These are phyloP conservation scores for Pelecanus crispus DNA, from an alignment of 2,113 vertebrate genomes.

Conservation along the genomic window DNA sequence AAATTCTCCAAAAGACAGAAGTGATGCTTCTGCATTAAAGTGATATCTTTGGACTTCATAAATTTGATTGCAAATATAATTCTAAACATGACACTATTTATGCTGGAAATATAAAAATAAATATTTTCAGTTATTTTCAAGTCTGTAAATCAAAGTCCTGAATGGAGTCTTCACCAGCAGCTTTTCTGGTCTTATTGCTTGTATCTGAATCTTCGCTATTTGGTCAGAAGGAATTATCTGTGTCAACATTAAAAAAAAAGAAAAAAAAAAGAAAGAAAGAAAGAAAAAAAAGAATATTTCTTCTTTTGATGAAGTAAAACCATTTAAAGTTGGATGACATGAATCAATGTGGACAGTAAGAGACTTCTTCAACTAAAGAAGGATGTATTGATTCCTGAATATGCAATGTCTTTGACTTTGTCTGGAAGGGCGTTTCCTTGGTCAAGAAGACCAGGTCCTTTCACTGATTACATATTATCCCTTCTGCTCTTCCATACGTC, in stretches of 20 bases:
- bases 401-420: background rate
- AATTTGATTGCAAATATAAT: conserved; percentile 65
- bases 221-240: background rate
- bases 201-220: background rate
- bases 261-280: background rate
- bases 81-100: conserved; percentile 53
- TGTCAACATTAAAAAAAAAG: background rate
- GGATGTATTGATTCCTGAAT: background rate
- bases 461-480: background rate
- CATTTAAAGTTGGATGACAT: background rate
- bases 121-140: conserved; percentile 62
- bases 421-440: background rate
- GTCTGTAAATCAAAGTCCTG: conserved; percentile 53
- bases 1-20: conserved; percentile 1
- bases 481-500: background rate
- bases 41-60: conserved; percentile 45
- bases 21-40: conserved; percentile 45
- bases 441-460: conserved; percentile 1
- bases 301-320: background rate
- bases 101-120: conserved; percentile 4
- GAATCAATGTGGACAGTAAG: background rate
- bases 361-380: background rate
- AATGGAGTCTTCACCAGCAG: background rate
- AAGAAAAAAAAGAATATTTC: background rate
- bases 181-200: background rate